A percentile compares a stretch with the other conserved stretches of the same genome.
Evolutionary conservation across 2,797 vertebrate genomes (phyloP).

Genomic region (Halcyon leucocephala): DNA sequence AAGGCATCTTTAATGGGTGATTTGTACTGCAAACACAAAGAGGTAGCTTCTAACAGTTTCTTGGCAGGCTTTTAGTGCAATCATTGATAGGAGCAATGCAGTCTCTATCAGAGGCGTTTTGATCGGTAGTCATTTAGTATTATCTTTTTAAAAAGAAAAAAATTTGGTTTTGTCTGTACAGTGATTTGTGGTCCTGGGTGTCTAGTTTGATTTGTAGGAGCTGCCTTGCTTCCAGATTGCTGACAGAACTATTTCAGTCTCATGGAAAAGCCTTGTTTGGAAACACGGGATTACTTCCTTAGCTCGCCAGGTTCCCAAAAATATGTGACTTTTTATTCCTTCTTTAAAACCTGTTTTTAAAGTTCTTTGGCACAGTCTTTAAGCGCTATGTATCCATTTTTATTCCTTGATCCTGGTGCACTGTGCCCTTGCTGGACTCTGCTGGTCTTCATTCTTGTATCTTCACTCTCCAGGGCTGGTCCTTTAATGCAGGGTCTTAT

Average conservation of each 20-base stretch:
- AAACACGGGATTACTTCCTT: background rate
- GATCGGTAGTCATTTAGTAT: background rate
- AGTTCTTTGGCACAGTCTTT: background rate
- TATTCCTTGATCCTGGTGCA: background rate
- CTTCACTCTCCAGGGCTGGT: background rate
- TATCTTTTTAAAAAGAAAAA: background rate
- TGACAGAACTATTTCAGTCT: background rate
- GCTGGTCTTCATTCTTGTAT: background rate
- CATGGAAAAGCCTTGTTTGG: background rate
- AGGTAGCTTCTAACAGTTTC: background rate
- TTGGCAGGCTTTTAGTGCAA: background rate
- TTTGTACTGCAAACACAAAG: background rate
- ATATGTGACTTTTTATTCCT: background rate
- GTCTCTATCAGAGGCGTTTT: background rate
- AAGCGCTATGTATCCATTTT: background rate
- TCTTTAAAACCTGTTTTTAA: background rate
- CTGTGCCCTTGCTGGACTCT: background rate
- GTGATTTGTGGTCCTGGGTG: background rate
- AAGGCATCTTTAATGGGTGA: background rate
- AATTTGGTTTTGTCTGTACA: background rate
- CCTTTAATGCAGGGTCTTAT: background rate
- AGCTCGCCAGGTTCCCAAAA: background rate
- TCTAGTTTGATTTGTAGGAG: background rate
- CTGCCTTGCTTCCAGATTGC: background rate
- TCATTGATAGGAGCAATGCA: background rate